Evolutionary conservation across 2,797 vertebrate species (phyloP).

Genomic region (Sebastes trivittatus): DNA sequence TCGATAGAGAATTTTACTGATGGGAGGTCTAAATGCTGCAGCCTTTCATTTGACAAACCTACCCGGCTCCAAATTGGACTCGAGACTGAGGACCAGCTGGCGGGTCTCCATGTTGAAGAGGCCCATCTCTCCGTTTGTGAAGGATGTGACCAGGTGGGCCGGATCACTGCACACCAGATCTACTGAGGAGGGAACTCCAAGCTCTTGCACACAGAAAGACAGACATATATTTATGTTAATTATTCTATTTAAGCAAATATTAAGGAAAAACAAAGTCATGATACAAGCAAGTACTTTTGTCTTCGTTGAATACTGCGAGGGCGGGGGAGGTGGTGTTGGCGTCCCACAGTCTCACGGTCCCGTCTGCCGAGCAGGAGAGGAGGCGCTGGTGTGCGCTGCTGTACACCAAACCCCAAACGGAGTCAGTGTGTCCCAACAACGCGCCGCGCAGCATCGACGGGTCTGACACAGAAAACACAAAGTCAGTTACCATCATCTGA

Average conservation of each 20-base stretch:
- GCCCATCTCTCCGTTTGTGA: constrained; percentile 91
- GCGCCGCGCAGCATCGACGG: constrained; percentile 92
- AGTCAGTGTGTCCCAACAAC: constrained; percentile 92
- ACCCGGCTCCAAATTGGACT: constrained; percentile 88
- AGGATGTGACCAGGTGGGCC: constrained; percentile 94
- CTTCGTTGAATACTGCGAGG: constrained; percentile 91
- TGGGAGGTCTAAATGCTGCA: neutral
- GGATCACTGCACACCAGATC: constrained; percentile 97
- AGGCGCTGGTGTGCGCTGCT: constrained; percentile 92
- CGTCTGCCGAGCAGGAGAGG: constrained; percentile 95
- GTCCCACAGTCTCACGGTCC: constrained; percentile 94
- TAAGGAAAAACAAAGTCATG: fast-evolving
- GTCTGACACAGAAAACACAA: constrained; percentile 78
- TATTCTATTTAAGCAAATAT: neutral
- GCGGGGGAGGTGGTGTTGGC: constrained; percentile 89
- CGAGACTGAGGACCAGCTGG: constrained; percentile 92
- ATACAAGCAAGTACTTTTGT: constrained; percentile 84
- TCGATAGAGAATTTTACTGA: neutral
- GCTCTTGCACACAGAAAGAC: constrained; percentile 74
- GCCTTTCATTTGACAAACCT: constrained; percentile 42
- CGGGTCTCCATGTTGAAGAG: constrained; percentile 98
- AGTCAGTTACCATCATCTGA: neutral
- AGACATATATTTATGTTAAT: neutral
- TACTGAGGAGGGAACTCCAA: constrained; percentile 94
- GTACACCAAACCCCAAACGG: constrained; percentile 96